Conservation (phyloP, 2,888 invertebrate species). For the Autographa gamma region DNA sequence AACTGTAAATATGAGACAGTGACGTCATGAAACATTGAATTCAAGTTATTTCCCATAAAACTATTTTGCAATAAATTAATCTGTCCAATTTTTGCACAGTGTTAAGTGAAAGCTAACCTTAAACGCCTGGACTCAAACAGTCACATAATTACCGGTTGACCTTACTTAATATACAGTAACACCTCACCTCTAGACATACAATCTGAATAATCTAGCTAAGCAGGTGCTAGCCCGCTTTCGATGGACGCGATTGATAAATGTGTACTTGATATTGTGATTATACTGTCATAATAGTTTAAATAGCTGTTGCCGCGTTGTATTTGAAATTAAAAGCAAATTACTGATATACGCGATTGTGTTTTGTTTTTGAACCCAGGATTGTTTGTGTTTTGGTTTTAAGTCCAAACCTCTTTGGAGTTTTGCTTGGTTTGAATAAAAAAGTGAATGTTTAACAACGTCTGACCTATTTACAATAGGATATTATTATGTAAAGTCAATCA, state of each 20-base stretch:
- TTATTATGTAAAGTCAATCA: not conserved
- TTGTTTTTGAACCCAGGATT: not conserved
- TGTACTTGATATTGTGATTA: conserved; percentile 51
- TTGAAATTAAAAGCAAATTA: not conserved
- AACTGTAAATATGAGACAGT: too few species aligned
- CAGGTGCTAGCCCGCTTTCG: conserved; percentile 30
- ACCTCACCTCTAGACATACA: conserved; percentile 49
- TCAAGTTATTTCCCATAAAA: too few species aligned
- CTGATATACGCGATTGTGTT: not conserved
- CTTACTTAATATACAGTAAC: conserved; percentile 35
- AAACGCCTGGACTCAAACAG: not conserved
- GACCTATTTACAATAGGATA: not conserved
- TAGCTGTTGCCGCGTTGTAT: conserved; percentile 32
- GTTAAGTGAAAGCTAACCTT: not conserved
- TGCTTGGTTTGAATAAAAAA: too few species aligned
- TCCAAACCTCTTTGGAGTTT: not conserved
- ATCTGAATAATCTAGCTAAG: conserved; percentile 43
- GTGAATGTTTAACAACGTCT: too few species aligned
- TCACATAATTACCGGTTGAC: conserved; percentile 32
- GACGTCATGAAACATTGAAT: too few species aligned
- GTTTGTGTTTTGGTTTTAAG: not conserved
- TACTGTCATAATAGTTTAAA: conserved; percentile 15
- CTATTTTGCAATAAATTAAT: too few species aligned
- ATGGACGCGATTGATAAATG: conserved; percentile 58
- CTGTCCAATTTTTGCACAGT: not conserved